Evolutionary conservation across 2,797 vertebrate species (phyloP).

Genomic region (Oryzias dopingdopingensis): DNA sequence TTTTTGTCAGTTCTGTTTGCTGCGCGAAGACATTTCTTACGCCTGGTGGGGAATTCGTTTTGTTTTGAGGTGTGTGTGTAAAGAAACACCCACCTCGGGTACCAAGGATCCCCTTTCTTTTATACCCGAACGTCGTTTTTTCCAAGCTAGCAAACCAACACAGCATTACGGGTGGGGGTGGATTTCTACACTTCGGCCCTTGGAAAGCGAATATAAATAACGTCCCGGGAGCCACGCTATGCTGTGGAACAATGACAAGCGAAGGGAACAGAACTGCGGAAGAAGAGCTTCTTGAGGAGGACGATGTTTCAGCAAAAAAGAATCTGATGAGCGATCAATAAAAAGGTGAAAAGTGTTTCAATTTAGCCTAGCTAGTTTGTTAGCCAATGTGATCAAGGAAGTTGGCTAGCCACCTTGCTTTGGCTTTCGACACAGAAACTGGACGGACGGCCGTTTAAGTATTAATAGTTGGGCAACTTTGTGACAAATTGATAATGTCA

Average conservation of each 20-base stretch:
- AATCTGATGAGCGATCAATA: slow-evolving; percentile 13
- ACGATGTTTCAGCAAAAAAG: slow-evolving; percentile 28
- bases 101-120: slow-evolving; percentile 23
- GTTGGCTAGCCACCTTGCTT: slow-evolving; percentile 55
- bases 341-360: slow-evolving; percentile 25
- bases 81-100: slow-evolving; percentile 4
- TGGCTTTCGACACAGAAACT: slow-evolving; percentile 32
- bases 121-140: slow-evolving; percentile 29
- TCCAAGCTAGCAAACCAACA: slow-evolving; percentile 48
- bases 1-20: slow-evolving; percentile 31
- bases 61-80: slow-evolving; percentile 8
- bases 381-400: slow-evolving; percentile 59
- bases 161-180: slow-evolving; percentile 61
- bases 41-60: slow-evolving; percentile 21
- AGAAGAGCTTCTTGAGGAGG: slow-evolving; percentile 8
- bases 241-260: slow-evolving; percentile 39
- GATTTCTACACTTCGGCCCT: slow-evolving; percentile 52
- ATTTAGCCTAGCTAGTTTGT: slow-evolving; percentile 47
- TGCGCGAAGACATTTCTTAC: slow-evolving; percentile 8
- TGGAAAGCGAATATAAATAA: slow-evolving; percentile 26
- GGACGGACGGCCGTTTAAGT: slow-evolving; percentile 43
- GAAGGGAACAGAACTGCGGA: slow-evolving; percentile 9
- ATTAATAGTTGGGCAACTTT: slow-evolving; percentile 6
- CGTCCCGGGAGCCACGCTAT: slow-evolving; percentile 15
- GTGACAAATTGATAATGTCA: background rate